Conservation (phyloP, 2,797 vertebrate genomes). For the Myotis planiceps region DNA sequence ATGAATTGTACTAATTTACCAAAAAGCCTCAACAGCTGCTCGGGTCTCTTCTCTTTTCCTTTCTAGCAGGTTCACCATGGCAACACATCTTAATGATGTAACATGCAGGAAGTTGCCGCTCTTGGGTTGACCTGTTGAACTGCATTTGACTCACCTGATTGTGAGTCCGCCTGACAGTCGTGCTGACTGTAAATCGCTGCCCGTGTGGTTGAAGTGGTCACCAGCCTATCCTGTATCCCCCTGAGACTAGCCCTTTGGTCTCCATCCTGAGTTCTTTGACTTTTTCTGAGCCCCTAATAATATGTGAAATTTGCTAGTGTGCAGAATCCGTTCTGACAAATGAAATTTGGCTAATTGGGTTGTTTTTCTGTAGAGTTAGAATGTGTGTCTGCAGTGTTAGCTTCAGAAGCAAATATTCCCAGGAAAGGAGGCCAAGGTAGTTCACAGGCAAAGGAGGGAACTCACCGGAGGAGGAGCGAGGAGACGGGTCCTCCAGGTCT, state of each 20-base stretch:
- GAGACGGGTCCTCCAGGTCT: background rate
- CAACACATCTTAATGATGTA: background rate
- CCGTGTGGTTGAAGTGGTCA: background rate
- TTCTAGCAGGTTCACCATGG: background rate
- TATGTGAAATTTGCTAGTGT: background rate
- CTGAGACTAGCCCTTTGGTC: background rate
- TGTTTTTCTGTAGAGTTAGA: background rate
- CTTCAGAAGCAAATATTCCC: slow-evolving; percentile 26
- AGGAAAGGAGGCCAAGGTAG: background rate
- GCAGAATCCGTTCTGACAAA: background rate
- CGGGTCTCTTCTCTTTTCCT: background rate
- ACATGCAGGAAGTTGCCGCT: background rate
- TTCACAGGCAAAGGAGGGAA: background rate
- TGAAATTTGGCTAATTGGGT: slow-evolving; percentile 14
- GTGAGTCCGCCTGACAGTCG: no score
- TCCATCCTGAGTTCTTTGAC: background rate
- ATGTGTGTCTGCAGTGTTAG: background rate
- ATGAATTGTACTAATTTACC: background rate
- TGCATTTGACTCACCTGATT: no score
- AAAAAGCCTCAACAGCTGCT: background rate
- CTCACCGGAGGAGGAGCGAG: background rate
- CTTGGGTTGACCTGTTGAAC: background rate
- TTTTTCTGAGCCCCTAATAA: slow-evolving; percentile 10
- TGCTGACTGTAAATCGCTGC: background rate
- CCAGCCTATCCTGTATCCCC: background rate